Conservation (phyloP, 2,797 vertebrate genomes). For the Pseudomugil gertrudae region DNA sequence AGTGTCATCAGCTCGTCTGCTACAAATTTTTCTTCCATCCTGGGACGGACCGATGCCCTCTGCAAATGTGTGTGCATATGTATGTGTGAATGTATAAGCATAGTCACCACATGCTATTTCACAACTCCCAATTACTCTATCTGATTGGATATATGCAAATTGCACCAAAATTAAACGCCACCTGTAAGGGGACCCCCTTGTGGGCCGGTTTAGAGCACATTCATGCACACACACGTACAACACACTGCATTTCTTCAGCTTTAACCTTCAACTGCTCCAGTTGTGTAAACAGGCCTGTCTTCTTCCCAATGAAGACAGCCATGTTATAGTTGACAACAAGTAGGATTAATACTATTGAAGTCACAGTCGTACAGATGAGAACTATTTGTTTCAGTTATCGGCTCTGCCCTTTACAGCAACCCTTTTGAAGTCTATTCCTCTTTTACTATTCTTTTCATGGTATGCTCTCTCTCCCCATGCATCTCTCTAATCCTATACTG, state of each 20-base stretch:
- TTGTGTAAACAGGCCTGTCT: conserved; percentile 32
- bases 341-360: conserved; percentile 1
- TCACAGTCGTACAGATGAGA: background rate
- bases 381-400: conserved; percentile 22
- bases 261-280: conserved; percentile 68
- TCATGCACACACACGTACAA: conserved; percentile 36
- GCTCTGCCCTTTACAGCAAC: background rate
- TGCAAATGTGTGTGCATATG: too few relatives aligned
- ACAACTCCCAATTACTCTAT: conserved; percentile 81
- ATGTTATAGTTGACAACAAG: conserved; percentile 1
- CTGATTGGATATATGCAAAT: conserved; percentile 89
- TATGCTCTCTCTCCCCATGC: conserved; percentile 40
- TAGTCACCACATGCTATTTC: conserved; percentile 46
- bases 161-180: conserved; percentile 83
- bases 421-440: conserved; percentile 37
- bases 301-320: conserved; percentile 14
- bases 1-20: conserved; percentile 81
- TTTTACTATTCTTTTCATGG: conserved; percentile 32
- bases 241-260: conserved; percentile 37
- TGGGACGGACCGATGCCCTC: conserved; percentile 62
- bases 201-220: conserved; percentile 52
- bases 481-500: conserved; percentile 54
- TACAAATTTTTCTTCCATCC: conserved; percentile 71
- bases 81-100: conserved; percentile 35
- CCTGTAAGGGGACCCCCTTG: conserved; percentile 75